These are phyloP conservation scores for Laterallus jamaicensis DNA, from an alignment of 2,113 vertebrate species.

Conservation along the genomic window DNA sequence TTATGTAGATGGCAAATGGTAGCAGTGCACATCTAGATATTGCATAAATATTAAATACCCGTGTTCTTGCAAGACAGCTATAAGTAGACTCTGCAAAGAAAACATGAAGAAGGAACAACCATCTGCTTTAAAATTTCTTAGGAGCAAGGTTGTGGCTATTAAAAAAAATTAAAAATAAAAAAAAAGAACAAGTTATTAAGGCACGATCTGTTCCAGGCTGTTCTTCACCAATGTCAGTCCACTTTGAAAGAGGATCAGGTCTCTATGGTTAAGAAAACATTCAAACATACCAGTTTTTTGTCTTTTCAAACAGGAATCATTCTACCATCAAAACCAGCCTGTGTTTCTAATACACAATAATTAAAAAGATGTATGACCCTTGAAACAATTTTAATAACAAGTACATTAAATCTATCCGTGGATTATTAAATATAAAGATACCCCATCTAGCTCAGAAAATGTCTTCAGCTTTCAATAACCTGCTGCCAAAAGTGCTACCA, in stretches of 20 bases:
- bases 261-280: not conserved
- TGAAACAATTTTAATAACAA: not conserved
- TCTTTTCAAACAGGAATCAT: not conserved
- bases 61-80: constrained; percentile 23
- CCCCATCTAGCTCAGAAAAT: not conserved
- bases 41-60: constrained; percentile 46
- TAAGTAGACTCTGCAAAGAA: constrained; percentile 17
- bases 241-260: not conserved
- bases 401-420: not conserved
- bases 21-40: constrained; percentile 3
- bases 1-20: constrained; percentile 15
- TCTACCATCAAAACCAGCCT: not conserved
- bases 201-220: not conserved
- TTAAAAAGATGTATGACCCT: not conserved
- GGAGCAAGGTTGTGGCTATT: not conserved
- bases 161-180: not conserved
- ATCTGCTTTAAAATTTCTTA: constrained; percentile 23
- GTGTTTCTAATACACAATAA: not conserved
- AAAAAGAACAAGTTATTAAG: not conserved
- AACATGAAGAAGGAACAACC: constrained; percentile 12
- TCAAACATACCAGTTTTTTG: not conserved
- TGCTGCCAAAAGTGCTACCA: not conserved
- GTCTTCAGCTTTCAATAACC: not conserved
- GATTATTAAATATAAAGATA: not conserved
- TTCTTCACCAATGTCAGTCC: not conserved